These are phyloP conservation scores for Agrypnia vestita DNA, from an alignment of 1,140 invertebrate genomes.

Conservation along the genomic window DNA sequence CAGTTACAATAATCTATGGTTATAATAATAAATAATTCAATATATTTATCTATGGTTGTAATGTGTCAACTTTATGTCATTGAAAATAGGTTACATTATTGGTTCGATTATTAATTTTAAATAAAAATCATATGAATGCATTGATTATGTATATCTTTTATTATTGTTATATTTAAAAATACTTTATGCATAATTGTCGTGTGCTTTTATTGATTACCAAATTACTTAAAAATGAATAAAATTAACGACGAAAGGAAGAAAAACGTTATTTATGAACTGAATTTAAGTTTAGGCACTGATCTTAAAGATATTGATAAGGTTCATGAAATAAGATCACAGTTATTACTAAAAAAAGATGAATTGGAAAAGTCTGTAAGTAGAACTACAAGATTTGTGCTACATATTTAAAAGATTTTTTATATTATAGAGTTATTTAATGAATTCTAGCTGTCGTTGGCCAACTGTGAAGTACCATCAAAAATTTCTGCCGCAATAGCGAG, in stretches of 20 bases:
- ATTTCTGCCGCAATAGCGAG: conserved; percentile 67
- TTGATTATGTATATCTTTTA: no score
- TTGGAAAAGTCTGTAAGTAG: conserved; percentile 53
- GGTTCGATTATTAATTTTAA: no score
- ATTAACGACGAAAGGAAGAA: conserved; percentile 53
- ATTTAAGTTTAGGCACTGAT: conserved; percentile 50
- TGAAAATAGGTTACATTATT: no score
- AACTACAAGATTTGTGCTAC: not conserved
- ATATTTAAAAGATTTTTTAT: not conserved
- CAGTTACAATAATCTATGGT: no score
- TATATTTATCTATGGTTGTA: no score
- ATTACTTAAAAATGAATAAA: conserved; percentile 41
- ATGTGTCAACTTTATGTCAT: no score
- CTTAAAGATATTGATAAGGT: conserved; percentile 46
- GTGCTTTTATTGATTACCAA: no score
- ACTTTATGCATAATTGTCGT: no score
- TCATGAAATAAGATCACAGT: conserved; percentile 48
- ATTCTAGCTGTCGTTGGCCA: conserved; percentile 66
- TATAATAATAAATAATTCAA: no score
- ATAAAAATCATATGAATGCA: no score
- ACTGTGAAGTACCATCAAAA: conserved; percentile 67
- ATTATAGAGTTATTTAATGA: no score
- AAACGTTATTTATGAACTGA: conserved; percentile 53
- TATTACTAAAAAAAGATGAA: conserved; percentile 53
- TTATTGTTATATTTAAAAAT: no score